Evolutionary conservation across 2,888 invertebrate genomes (phyloP), one percentile per base, ranked within the genome.

Genomic region (Trilocha varians): DNA sequence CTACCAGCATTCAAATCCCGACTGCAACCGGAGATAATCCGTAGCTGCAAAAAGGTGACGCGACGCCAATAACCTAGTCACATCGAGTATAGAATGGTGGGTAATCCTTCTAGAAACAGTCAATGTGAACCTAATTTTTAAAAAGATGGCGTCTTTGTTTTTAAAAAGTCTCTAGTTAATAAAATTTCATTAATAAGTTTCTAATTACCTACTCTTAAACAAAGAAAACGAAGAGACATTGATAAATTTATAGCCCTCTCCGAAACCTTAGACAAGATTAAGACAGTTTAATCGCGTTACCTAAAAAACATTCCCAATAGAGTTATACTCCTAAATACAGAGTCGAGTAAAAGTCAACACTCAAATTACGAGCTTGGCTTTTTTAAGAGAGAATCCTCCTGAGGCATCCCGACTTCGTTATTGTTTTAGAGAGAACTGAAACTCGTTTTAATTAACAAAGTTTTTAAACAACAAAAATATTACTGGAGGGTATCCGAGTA

Each of bases 401-500:
- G 50, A 45, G 52, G 49, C 48, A 47, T 44, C 42, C 43, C 38
- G 32, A 42, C 43, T 48, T 51, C 50, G 53, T 57, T 64, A 65
- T 68, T 65, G 64, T 65, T 57, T 49, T 40, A 49, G 47, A 37
- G 52, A 58, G 60, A 62, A 63, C 62, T 55, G 57, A 66, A 72
- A 70, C 62, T 60, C 61, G 57, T 65, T 68, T 71, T 75, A 72
- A 72, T 72, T 72, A 72, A 69, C 59, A 59, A 70, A 73, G 62
- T 73, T 73, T 65, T 57, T 51, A 58, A 65, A 60, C 59, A 62
- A 63, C 57, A 57, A 63, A 59, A 54, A 52, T 57, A 51, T 55
- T 53, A 46, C 41, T 47, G 35, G 48, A 43, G 49, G 41, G 46
- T 50, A 54, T 57, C 55, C 51, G 36, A 39, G 46, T 11, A 25